Base-by-base conservation (phyloP, 2,113 vertebrate species). In the Neofelis nebulosa region DNA sequence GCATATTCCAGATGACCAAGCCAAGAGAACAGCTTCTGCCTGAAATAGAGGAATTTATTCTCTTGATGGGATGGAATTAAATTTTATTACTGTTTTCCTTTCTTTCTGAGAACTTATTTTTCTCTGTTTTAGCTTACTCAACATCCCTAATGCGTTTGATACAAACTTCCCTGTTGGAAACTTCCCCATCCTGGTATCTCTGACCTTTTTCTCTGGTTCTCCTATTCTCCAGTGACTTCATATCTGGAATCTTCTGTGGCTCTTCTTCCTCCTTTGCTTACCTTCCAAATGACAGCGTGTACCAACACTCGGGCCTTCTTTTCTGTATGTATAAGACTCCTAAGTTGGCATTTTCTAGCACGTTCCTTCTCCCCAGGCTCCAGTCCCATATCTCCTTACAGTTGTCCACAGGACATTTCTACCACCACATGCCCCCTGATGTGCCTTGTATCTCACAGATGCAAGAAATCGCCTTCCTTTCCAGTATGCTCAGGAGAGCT, bases 41-140 rank as follows among this genome's bases (percentile, higher is more conserved):
- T 41, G 27, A 86, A 52, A 25, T 0, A 25, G 55, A 84, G 50
- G 11, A 36, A 45, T 48, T 27, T 36, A 3, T 84, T 94, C 57
- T 94, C 33, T 84, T 71, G 36, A 1, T 18, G 57, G 23, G 19
- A 45, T 85, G 31, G 55, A 68, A 36, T 57, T 52, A 31, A 80
- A 88, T 81, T 69, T 73, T 41, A 19, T 45, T 27, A 11, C 19
- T 16, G 3, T 50, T 52, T 29, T 25, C 38, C 63, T 78, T 92
- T 68, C 65, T 93, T 89, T 38, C 93, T 55, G 41, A 92, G 85
- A 95, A 73, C 3, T 48, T 52, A 2, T 21, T 80, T 92, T 81
- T 41, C 78, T 36, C 73, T 48, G 0, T 52, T 85, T 78, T 19
- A 52, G 13, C 66, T 66, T 55, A 31, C 0, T 52, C 23, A 38